Evolutionary conservation across 2,113 vertebrate genomes (phyloP).

Genomic region (Podarcis muralis): DNA sequence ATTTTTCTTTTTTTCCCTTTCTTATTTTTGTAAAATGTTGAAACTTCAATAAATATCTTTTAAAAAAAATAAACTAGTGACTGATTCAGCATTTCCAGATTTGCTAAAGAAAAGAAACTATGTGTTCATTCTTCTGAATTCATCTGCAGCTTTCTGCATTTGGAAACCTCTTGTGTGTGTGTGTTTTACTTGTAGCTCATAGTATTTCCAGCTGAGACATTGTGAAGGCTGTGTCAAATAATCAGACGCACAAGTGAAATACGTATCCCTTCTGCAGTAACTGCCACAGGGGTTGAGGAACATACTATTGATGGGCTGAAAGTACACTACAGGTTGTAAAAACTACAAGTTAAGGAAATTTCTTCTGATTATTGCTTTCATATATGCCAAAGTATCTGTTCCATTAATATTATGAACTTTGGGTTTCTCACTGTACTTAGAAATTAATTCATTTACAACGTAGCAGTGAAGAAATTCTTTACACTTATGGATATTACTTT

Average conservation of each 20-base stretch:
- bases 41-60: no score
- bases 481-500: background rate
- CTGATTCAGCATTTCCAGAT: background rate
- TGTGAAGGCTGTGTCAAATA: background rate
- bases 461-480: background rate
- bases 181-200: fast-evolving
- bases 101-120: background rate
- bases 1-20: no score
- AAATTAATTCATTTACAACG: background rate
- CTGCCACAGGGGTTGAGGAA: background rate
- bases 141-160: background rate
- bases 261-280: background rate
- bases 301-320: background rate
- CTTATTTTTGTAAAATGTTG: no score
- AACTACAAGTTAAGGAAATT: fast-evolving
- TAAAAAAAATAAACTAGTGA: background rate
- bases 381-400: slow-evolving; percentile 3
- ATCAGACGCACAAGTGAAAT: background rate
- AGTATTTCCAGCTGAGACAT: background rate
- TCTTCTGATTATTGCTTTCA: slow-evolving; percentile 20
- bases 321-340: background rate
- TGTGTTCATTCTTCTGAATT: background rate
- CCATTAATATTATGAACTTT: slow-evolving; percentile 9
- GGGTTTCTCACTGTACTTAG: slow-evolving; percentile 32
- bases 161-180: background rate